Percentiles rank a stretch among this genome's conserved stretches.
Evolutionary conservation across 2,888 invertebrate genomes (phyloP).

Genomic region (Autographa gamma): DNA sequence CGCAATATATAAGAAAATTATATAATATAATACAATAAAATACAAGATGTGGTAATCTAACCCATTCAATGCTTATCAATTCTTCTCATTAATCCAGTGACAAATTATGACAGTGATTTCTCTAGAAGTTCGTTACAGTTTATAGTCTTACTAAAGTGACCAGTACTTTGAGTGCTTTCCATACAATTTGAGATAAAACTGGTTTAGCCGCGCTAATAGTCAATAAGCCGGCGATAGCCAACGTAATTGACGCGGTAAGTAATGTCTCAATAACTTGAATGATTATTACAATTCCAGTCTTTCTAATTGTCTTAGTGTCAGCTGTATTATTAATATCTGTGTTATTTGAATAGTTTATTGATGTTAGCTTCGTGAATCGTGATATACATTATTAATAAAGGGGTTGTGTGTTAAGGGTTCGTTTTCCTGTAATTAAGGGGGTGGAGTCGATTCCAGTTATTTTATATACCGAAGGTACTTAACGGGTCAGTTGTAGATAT

Average conservation of each 20-base stretch:
- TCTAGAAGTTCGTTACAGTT: constrained; percentile 1
- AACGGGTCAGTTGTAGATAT: background rate
- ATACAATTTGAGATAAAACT: constrained; percentile 30
- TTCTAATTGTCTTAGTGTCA: constrained; percentile 18
- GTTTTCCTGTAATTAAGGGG: background rate
- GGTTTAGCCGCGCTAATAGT: constrained; percentile 18
- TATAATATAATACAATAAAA: background rate
- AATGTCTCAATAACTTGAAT: constrained; percentile 48
- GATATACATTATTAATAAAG: background rate
- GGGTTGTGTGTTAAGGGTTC: background rate
- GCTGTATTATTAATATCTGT: constrained; percentile 11
- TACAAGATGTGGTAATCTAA: background rate
- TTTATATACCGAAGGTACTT: background rate
- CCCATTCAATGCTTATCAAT: background rate
- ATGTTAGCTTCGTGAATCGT: background rate
- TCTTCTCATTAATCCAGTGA: background rate
- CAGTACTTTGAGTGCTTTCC: constrained; percentile 24
- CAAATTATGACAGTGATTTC: constrained; percentile 6
- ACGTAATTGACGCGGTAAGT: constrained; percentile 36
- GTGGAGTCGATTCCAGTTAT: background rate
- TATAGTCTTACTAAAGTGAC: constrained; percentile 9
- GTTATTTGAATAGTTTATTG: constrained; percentile 31
- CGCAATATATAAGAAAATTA: background rate
- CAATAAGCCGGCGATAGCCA: constrained; percentile 23
- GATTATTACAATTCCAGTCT: constrained; percentile 35